phyloP scores from a whole-genome alignment of 2,797 vertebrate genomes.

The Danio jaintianensis region DNA sequence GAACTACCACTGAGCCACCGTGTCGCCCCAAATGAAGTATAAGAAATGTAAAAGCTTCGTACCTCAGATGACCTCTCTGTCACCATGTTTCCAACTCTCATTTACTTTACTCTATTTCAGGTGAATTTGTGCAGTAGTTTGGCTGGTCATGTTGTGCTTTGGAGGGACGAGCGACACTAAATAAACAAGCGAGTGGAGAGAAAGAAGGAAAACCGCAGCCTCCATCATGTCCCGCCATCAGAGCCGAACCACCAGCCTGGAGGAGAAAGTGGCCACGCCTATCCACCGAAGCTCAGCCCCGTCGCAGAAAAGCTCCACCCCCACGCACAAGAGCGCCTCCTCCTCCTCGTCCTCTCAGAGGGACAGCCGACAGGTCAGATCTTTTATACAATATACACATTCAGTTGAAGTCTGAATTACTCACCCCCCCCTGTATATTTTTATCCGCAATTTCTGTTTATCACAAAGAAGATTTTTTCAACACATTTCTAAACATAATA shows the following conservation, averaged over 20 bases:
- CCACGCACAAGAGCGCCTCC: constrained; percentile 94
- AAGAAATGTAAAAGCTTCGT: background rate
- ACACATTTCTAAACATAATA: no score
- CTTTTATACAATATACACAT: no score
- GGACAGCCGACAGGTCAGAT: constrained; percentile 93
- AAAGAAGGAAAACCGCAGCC: constrained; percentile 11
- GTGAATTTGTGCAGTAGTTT: constrained; percentile 19
- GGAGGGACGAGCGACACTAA: background rate
- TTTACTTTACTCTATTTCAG: constrained; percentile 49
- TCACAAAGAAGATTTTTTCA: no score
- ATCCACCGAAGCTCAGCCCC: constrained; percentile 84
- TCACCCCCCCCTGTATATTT: no score
- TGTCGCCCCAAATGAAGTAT: background rate
- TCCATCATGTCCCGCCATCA: constrained; percentile 77
- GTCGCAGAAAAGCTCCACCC: constrained; percentile 88
- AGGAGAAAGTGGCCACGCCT: constrained; percentile 87
- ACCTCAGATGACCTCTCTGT: background rate
- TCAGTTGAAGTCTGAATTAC: background rate
- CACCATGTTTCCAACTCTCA: background rate
- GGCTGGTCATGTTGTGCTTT: constrained; percentile 41
- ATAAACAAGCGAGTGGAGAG: constrained; percentile 9
- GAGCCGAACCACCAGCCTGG: constrained; percentile 88
- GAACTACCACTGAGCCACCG: no score
- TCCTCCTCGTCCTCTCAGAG: constrained; percentile 93
- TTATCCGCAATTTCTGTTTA: no score